Percentiles rank a stretch among this genome's conserved stretches.
Conservation (phyloP, 2,797 vertebrate species). For the Epinephelus awoara region DNA sequence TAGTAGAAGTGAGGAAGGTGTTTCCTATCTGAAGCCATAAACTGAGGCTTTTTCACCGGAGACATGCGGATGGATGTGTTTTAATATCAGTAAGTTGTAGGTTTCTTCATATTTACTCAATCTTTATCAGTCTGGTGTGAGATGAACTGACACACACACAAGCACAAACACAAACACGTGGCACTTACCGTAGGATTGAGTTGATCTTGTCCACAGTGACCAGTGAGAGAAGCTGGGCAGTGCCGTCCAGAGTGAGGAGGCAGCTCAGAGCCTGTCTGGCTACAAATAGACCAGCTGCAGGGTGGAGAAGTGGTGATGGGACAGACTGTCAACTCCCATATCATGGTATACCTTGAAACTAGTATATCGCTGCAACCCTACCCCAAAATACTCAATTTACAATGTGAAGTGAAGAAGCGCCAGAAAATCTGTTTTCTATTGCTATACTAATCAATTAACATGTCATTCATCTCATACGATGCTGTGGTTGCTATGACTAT, state of each 20-base stretch:
- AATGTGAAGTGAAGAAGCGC: no score
- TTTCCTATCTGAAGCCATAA: not conserved
- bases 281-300: conserved; percentile 90
- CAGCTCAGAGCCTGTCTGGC: conserved; percentile 93
- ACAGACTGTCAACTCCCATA: not conserved
- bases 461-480: no score
- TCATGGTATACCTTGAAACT: no score
- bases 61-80: not conserved
- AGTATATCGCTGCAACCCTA: no score
- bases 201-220: conserved; percentile 90
- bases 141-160: not conserved
- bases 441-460: no score
- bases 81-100: not conserved
- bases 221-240: conserved; percentile 87
- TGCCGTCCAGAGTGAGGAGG: conserved; percentile 91
- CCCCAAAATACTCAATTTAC: no score
- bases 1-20: not conserved
- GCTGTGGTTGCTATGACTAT: no score
- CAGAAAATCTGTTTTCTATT: no score
- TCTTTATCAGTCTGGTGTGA: not conserved
- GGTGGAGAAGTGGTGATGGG: not conserved
- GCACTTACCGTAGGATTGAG: conserved; percentile 85
- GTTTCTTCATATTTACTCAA: not conserved
- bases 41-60: not conserved
- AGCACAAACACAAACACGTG: not conserved